Conservation (phyloP, 2,113 vertebrate species). For the Shinisaurus crocodilurus region DNA sequence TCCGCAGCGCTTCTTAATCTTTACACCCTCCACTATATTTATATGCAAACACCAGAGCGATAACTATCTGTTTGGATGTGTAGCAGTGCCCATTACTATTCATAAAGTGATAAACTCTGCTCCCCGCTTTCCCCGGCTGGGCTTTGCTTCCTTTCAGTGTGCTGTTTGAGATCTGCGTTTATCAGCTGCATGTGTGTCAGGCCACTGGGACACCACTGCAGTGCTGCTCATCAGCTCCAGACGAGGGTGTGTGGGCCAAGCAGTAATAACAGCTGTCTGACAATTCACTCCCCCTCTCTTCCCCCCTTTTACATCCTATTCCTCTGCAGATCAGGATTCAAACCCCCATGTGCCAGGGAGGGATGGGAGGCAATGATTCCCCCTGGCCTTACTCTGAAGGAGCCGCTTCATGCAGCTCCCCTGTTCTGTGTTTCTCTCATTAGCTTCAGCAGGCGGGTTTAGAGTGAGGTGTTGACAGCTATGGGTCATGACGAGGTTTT, state of each 20-base stretch:
- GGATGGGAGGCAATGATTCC: conserved; percentile 11
- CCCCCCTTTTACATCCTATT: conserved; percentile 10
- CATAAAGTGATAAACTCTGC: conserved; percentile 58
- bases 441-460: background rate
- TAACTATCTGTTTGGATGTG: conserved; percentile 50
- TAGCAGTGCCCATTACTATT: conserved; percentile 51
- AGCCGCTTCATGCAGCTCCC: conserved; percentile 9
- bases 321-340: background rate
- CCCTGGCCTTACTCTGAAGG: conserved; percentile 15
- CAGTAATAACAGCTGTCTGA: conserved; percentile 49
- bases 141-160: conserved; percentile 42
- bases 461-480: conserved; percentile 20
- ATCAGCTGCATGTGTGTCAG: conserved; percentile 54
- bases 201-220: background rate
- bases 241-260: too few relatives aligned
- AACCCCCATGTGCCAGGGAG: conserved; percentile 7
- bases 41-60: conserved; percentile 40
- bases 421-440: conserved; percentile 49
- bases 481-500: too few relatives aligned
- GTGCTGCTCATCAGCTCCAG: conserved; percentile 51
- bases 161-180: conserved; percentile 43
- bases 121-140: conserved; percentile 48
- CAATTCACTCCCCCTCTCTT: conserved; percentile 16
- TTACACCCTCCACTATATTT: conserved; percentile 44
- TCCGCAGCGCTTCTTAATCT: conserved; percentile 44